Base-by-base conservation (phyloP, 1,140 invertebrate species). In the Drosophila albomicans region DNA sequence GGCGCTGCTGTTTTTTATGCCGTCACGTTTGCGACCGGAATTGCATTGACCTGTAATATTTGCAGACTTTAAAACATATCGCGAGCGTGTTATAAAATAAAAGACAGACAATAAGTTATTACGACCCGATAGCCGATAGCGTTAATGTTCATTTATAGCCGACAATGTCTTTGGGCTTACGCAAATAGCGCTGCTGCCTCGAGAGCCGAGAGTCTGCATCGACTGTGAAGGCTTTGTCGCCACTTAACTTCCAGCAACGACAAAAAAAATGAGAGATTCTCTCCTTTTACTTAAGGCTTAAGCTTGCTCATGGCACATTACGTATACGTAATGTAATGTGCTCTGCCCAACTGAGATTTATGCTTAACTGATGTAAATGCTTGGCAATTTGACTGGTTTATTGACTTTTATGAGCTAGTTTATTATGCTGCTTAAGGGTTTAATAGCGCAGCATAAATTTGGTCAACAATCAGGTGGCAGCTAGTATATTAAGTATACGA, bases 381-480 rank as follows among this genome's bases (percentile, higher is more conserved):
- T 72, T 76, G 67, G 73, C 73, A 78, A 84, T 84, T 84, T 84
- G 81, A 84, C 81, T 54, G 82, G 81, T 84, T 84, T 84, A 84
- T 84, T 84, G 81, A 84, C 81, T 84, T 84, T 84, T 79, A 84
- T 84, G 81, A 84, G 81, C 79, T 79, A 84, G 81, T 82, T 82
- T 82, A 82, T 82, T 84, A 76, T 79, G 62, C 62, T 54, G 28
- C 25, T 64, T 41, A 64, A 51, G 7, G 46, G 10, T 49, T 51
- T 38, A 20, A 51, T 25, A 13, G 30, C 15, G 11, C 11, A 25
- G 11, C 35, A 43, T 43, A 43, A 57, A 57, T 54, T 15, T 10
- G n/a, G 51, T 6, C 30, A 7, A 49, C 48, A 49, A 49, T 49
- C 48, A 49, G 48, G 48, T 49, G 48, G 15, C 49, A 28, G 10